Percentiles rank a stretch among this genome's conserved stretches.
Conservation (phyloP, 2,113 vertebrate species). For the Cairina moschata region DNA sequence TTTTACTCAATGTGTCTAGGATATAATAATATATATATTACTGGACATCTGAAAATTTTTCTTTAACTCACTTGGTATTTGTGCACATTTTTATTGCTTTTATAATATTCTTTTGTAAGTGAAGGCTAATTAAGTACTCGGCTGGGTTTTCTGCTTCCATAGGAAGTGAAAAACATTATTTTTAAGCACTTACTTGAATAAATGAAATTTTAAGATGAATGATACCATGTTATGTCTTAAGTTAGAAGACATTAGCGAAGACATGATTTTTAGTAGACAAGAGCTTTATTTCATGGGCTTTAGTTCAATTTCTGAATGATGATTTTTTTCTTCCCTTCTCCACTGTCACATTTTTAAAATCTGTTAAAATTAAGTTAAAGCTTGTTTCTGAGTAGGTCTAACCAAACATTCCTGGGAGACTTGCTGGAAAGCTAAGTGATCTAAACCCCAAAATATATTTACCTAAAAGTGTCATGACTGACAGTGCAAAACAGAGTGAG, state of each 20-base stretch:
- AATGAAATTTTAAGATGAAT: conserved; percentile 50
- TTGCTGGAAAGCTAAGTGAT: background rate
- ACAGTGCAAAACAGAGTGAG: background rate
- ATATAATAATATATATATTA: background rate
- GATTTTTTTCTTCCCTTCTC: background rate
- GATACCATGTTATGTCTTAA: conserved; percentile 20
- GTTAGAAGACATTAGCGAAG: conserved; percentile 52
- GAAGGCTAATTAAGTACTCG: conserved; percentile 17
- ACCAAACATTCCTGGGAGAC: background rate
- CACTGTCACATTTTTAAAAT: conserved; percentile 13
- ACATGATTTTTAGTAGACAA: conserved; percentile 45
- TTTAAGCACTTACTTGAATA: conserved; percentile 55
- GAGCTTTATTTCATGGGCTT: conserved; percentile 23
- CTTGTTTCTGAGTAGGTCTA: background rate
- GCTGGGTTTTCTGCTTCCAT: conserved; percentile 24
- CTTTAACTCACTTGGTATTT: conserved; percentile 22
- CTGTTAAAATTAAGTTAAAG: conserved; percentile 11
- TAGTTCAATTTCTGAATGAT: conserved; percentile 43
- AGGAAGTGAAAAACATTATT: conserved; percentile 42
- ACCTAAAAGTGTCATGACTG: background rate
- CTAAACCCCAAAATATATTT: background rate
- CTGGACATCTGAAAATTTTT: background rate
- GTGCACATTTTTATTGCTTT: conserved; percentile 20
- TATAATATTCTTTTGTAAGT: conserved; percentile 26
- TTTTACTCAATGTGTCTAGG: background rate